phyloP scores from a whole-genome alignment of 2,797 vertebrate species.

The Bovichtus variegatus region DNA sequence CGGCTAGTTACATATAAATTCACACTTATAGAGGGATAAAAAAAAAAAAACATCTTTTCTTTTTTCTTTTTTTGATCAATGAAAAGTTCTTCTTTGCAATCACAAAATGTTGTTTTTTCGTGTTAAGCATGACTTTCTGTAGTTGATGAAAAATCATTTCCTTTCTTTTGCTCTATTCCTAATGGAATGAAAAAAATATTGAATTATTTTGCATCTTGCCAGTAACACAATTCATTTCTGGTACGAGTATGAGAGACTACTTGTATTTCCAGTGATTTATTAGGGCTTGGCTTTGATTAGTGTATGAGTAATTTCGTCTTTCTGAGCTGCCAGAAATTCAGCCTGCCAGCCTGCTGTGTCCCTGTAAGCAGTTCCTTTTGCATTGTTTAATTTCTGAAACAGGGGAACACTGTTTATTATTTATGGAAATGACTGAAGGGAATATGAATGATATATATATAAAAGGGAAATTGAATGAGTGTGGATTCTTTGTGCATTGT shows the following conservation, averaged over 20 bases:
- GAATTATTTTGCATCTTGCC: conserved; percentile 37
- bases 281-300: conserved; percentile 37
- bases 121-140: conserved; percentile 23
- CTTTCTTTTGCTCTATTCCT: conserved; percentile 9
- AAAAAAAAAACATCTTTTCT: neutral
- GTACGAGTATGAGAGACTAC: conserved; percentile 16
- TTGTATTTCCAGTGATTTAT: conserved; percentile 52
- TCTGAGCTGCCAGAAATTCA: conserved; percentile 34
- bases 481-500: conserved; percentile 10
- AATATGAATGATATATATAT: conserved; percentile 14
- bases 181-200: conserved; percentile 32
- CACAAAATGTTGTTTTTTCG: neutral
- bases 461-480: neutral
- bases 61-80: conserved; percentile 9
- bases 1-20: conserved; percentile 23
- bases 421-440: conserved; percentile 21
- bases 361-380: conserved; percentile 32
- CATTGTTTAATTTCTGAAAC: conserved; percentile 42
- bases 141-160: neutral
- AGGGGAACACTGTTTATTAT: conserved; percentile 34
- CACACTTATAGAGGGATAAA: conserved; percentile 12
- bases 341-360: conserved; percentile 17
- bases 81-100: neutral
- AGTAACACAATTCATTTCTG: conserved; percentile 38
- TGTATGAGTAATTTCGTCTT: conserved; percentile 39